Evolutionary conservation across 2,797 vertebrate species (phyloP).

Genomic region (Myioborus miniatus): DNA sequence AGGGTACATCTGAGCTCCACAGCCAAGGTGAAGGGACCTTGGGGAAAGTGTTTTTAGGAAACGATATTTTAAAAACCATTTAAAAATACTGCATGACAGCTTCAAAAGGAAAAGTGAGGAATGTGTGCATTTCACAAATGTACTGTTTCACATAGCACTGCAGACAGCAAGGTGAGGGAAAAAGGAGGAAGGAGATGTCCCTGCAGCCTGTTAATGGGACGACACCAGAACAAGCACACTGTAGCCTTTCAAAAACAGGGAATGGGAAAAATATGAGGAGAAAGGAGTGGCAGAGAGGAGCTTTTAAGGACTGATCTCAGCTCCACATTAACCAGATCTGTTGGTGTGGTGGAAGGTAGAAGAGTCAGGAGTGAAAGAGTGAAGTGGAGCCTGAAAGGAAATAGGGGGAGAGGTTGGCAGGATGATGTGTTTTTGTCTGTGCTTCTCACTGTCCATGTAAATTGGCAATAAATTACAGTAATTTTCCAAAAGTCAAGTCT

Average conservation of each 20-base stretch:
- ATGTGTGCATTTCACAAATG: not conserved
- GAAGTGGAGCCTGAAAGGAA: not conserved
- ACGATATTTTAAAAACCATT: not conserved
- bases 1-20: not conserved
- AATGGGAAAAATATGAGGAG: not conserved
- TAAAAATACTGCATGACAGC: not conserved
- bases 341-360: not conserved
- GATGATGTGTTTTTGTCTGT: not conserved
- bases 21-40: accelerated
- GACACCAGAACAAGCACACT: accelerated
- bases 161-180: not conserved
- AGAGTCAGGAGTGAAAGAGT: not conserved
- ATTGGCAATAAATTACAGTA: not conserved
- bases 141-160: not conserved
- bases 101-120: not conserved
- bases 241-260: not conserved
- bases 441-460: not conserved
- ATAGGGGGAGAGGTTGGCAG: accelerated
- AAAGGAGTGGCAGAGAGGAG: not conserved
- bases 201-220: not conserved
- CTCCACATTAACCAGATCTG: not conserved
- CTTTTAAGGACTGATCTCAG: accelerated
- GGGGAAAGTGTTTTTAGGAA: not conserved
- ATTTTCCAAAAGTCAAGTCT: not conserved
- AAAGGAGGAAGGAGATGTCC: not conserved